Conservation (phyloP, 2,797 vertebrate genomes). For the Rhynchonycteris naso region DNA sequence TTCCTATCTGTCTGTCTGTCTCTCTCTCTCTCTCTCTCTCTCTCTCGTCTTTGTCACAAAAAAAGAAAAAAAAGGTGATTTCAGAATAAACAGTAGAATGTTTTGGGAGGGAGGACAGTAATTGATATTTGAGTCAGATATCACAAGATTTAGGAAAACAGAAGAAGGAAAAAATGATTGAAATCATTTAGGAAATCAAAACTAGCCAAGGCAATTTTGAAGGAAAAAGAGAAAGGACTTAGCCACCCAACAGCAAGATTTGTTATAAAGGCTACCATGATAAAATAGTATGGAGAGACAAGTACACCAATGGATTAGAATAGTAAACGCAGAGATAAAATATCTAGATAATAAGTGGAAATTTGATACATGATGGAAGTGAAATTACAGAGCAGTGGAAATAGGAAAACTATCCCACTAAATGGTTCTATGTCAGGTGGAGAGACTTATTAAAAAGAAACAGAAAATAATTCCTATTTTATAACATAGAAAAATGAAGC, state of each 20-base stretch:
- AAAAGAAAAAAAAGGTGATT: not conserved
- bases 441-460: not conserved
- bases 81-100: not conserved
- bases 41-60: too few species aligned
- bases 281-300: not conserved
- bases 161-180: not conserved
- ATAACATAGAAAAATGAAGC: not conserved
- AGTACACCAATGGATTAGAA: not conserved
- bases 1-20: too few species aligned
- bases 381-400: not conserved
- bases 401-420: not conserved
- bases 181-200: not conserved
- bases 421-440: not conserved
- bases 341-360: not conserved
- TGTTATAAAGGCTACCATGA: not conserved
- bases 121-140: not conserved
- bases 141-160: too few species aligned
- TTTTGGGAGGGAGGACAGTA: not conserved
- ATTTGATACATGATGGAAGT: not conserved
- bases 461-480: not conserved
- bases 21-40: too few species aligned
- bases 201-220: not conserved
- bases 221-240: not conserved
- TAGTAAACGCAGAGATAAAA: not conserved
- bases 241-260: not conserved